Evolutionary conservation across 92 coral and sea anemone species (phyloP), one percentile per base, ranked within the genome.

Genomic region (Pocillopora meandrina): DNA sequence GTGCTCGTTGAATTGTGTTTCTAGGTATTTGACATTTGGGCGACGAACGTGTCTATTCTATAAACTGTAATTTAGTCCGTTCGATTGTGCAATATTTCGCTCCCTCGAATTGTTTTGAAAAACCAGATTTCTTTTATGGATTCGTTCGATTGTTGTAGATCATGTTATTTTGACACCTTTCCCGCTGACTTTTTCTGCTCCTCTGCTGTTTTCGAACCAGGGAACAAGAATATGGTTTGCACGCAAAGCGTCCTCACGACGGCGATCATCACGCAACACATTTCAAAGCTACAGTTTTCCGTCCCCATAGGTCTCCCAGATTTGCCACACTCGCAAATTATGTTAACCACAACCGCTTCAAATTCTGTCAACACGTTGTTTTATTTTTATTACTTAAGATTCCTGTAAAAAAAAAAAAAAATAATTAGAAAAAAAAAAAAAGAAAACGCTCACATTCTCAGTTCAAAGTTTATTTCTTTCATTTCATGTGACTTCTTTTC

Each of bases 111-210:
- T 36, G 3, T 59, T 70, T 36, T 36, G 4, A 42, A 42, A 2
- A 42, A 42, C 2, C 4, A 42, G 52, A 42, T 42, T 42, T 42
- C 52, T 42, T 42, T 42, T 7, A 42, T 42, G 5, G 52, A 42
- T 42, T 42, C 52, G 56, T 70, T 36, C 15, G 10, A 35, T 8
- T 36, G 74, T 9, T 16, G 16, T 2, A 20, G 33, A 70, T 14
- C 73, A 35, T 42, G 73, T 34, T 10, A 34, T 33, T 56, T 20
- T 55, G 77, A 11, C 31, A 73, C 35, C 20, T 52, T 15, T 59
- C 80, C 33, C 36, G 80, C 80, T 76, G 80, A 13, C 20, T 56
- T 35, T 58, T 26, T 75, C 65, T 13, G 11, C 57, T 58, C 18
- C 17, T 58, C 66, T 47, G 17, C 65, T 26, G 79, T 16, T 15